Conservation (phyloP, 2,888 invertebrate species). For the Agrotis puta region DNA sequence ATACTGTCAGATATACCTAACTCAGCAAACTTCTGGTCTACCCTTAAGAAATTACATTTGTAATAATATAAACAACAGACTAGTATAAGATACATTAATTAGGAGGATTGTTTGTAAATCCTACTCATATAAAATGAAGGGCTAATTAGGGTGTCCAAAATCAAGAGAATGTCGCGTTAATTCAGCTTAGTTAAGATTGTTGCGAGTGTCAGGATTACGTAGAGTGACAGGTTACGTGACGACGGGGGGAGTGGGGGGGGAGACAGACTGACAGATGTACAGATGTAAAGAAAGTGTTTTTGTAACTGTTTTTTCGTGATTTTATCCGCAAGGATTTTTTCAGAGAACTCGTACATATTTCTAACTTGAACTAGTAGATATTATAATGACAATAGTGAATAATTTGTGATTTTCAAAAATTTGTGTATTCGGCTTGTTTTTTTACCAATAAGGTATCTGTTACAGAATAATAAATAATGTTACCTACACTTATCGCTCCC, state of each 20-base stretch:
- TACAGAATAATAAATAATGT: not conserved
- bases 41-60: not conserved
- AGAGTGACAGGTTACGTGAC: slow-evolving; percentile 42
- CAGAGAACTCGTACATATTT: not conserved
- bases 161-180: slow-evolving; percentile 34
- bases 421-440: not conserved
- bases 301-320: not conserved
- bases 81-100: slow-evolving; percentile 4
- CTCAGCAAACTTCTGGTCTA: too few relatives aligned
- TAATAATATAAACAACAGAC: not conserved
- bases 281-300: slow-evolving; percentile 7
- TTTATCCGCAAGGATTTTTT: not conserved
- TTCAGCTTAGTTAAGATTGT: slow-evolving; percentile 8
- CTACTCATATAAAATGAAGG: slow-evolving; percentile 3
- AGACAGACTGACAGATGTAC: not conserved
- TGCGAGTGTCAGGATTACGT: slow-evolving; percentile 38
- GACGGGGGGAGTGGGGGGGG: not conserved
- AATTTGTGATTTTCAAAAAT: not conserved
- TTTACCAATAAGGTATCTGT: too few relatives aligned
- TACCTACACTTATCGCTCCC: not conserved
- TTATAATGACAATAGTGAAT: not conserved
- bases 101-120: not conserved
- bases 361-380: not conserved
- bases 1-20: too few relatives aligned
- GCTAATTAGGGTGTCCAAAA: slow-evolving; percentile 35